Conservation (phyloP, 2,888 invertebrate genomes). For the Magallana nippona region DNA sequence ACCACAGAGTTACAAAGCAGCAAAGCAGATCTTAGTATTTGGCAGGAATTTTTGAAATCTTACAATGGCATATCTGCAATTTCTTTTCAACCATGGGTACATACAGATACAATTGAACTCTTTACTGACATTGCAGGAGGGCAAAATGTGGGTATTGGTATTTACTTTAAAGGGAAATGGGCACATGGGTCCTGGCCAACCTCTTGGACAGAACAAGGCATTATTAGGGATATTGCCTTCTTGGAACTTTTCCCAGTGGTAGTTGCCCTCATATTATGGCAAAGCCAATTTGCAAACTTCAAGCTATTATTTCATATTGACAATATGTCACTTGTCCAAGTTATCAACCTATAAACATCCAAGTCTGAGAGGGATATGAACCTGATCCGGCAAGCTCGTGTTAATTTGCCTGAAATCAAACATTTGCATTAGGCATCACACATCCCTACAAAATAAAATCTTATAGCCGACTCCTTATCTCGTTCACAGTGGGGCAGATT, state of each 20-base stretch:
- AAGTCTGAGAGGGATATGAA: neutral
- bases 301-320: no score
- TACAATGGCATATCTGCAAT: slow-evolving; percentile 1
- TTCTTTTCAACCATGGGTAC: neutral
- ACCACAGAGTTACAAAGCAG: neutral
- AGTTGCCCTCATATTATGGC: no score
- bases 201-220: neutral
- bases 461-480: no score
- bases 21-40: neutral
- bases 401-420: no score
- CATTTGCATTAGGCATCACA: no score
- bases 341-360: neutral
- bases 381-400: neutral
- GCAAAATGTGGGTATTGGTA: neutral
- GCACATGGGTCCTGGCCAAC: neutral
- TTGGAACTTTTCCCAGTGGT: neutral
- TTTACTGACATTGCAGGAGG: neutral
- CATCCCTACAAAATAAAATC: no score
- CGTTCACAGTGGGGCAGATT: no score
- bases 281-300: no score
- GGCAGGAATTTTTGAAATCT: neutral
- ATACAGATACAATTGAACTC: neutral
- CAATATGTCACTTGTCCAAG: no score
- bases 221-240: neutral
- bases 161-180: slow-evolving; percentile 5